A percentile compares a stretch with the other conserved stretches of the same genome.
Evolutionary conservation across 2,888 invertebrate species (phyloP).

Genomic region (Eumacrocentrus americanus): DNA sequence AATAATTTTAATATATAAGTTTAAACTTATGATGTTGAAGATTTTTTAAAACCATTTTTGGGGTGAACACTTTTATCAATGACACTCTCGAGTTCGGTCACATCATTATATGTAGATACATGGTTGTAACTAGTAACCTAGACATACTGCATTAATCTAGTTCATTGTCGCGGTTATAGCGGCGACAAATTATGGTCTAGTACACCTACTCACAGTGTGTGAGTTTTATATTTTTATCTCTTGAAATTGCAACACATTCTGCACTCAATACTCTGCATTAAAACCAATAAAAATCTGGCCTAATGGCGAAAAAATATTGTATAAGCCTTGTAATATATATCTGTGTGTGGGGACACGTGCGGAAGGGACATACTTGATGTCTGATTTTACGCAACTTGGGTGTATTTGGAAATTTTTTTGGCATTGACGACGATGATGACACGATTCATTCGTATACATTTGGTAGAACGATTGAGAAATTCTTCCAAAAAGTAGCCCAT

Average conservation of each 20-base stretch:
- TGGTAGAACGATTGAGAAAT: conserved; percentile 20
- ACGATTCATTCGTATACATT: conserved; percentile 18
- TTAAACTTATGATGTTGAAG: conserved; percentile 32
- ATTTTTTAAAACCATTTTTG: no score
- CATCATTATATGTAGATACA: conserved; percentile 45
- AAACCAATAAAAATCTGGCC: no score
- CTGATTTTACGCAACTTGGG: conserved; percentile 18
- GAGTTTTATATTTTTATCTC: no score
- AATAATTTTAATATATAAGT: no score
- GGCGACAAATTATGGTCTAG: not conserved
- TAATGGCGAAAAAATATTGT: no score
- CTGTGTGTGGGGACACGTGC: conserved; percentile 1
- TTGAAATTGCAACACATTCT: no score
- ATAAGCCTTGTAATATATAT: no score
- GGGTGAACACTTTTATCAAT: no score
- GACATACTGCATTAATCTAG: conserved; percentile 53
- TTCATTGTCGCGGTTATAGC: conserved; percentile 55
- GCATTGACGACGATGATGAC: conserved; percentile 45
- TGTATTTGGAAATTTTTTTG: conserved; percentile 50
- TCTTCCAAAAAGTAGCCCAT: conserved; percentile 15
- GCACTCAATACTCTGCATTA: no score
- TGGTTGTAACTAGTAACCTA: conserved; percentile 55
- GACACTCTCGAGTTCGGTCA: conserved; percentile 35
- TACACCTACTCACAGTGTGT: no score
- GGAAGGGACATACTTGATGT: not conserved